A percentile compares a stretch with the other conserved stretches of the same genome.
These are phyloP conservation scores for Coleophora flavipennella DNA, from an alignment of 2,888 invertebrate species.

Conservation along the genomic window DNA sequence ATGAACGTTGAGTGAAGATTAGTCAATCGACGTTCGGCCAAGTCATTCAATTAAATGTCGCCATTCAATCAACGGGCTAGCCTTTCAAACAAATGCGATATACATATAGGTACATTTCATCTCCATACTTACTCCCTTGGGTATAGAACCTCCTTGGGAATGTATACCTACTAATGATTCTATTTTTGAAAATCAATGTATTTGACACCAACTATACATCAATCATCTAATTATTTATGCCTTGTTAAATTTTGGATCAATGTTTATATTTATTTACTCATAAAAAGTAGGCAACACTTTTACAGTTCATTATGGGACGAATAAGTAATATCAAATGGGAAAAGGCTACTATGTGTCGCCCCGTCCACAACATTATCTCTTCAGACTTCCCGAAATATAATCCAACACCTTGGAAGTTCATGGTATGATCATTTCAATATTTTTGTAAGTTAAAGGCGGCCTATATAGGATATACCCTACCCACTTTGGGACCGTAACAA, in stretches of 20 bases:
- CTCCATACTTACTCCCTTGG: no score
- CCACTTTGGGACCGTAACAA: no score
- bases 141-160: no score
- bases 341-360: constrained; percentile 49
- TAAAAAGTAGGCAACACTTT: not conserved
- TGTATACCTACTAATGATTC: no score
- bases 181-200: no score
- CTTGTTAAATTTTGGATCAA: constrained; percentile 14
- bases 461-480: not conserved
- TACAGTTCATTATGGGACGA: constrained; percentile 32
- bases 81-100: no score
- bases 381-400: constrained; percentile 66
- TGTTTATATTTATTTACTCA: constrained; percentile 10
- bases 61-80: no score
- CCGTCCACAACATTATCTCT: constrained; percentile 68
- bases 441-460: not conserved
- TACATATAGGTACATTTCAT: no score
- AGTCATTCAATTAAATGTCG: no score
- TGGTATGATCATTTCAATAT: constrained; percentile 42
- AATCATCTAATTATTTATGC: constrained; percentile 19
- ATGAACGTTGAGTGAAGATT: no score
- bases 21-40: no score
- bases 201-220: no score
- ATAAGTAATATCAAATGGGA: constrained; percentile 65
- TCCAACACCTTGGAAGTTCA: constrained; percentile 70